phyloP scores from a whole-genome alignment of 1,140 invertebrate genomes.

The Bombyx mori region ASM3026992v2 NC_085122.1:10772501-10773000 shows the following conservation, averaged over 20 bases:
- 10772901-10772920: conserved; percentile 1
- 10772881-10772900: conserved; percentile 3
- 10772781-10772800: conserved; percentile 10
- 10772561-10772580: not conserved
- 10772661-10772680: not conserved
- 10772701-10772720: conserved; percentile 10
- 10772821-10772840: not conserved
- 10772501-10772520: too few relatives aligned
- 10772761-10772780: conserved; percentile 6
- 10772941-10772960: not conserved
- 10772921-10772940: conserved; percentile 7
- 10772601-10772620: not conserved
- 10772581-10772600: not conserved
- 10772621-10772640: not conserved
- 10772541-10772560: too few relatives aligned
- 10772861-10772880: not conserved
- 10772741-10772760: conserved; percentile 8
- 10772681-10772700: not conserved
- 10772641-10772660: not conserved
- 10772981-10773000: not conserved
- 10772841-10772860: conserved; percentile 5
- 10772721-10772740: conserved; percentile 11
- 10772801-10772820: conserved; percentile 7
- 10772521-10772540: too few relatives aligned
- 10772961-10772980: conserved; percentile 1